Evolutionary conservation across 2,888 invertebrate genomes (phyloP).

Genomic region (Leptinotarsa juncta): DNA sequence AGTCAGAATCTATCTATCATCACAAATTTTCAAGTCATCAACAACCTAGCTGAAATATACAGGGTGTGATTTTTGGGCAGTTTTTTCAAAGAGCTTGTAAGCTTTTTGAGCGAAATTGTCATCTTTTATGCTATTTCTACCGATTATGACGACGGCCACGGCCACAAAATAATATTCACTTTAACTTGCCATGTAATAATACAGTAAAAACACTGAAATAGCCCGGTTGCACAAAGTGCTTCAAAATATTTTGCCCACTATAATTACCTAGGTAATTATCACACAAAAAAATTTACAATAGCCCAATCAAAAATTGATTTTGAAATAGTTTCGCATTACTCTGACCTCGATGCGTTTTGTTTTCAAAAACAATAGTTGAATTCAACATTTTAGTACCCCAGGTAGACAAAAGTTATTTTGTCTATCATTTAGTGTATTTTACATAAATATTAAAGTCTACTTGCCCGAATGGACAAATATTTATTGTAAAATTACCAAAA

Average conservation of each 20-base stretch:
- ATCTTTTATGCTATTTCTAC: conserved; percentile 52
- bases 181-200: conserved; percentile 53
- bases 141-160: conserved; percentile 49
- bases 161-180: conserved; percentile 33
- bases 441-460: conserved; percentile 66
- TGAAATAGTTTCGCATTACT: conserved; percentile 42
- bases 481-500: conserved; percentile 66
- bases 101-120: conserved; percentile 49
- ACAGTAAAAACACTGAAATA: conserved; percentile 62
- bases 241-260: conserved; percentile 65
- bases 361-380: conserved; percentile 54
- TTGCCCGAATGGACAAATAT: conserved; percentile 67
- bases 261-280: conserved; percentile 56
- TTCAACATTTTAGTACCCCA: conserved; percentile 57
- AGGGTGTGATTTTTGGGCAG: conserved; percentile 53
- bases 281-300: conserved; percentile 63
- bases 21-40: too few relatives aligned
- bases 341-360: conserved; percentile 37
- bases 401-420: conserved; percentile 35
- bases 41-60: background rate
- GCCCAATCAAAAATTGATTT: conserved; percentile 61
- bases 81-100: conserved; percentile 44
- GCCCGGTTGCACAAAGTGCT: conserved; percentile 68
- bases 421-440: conserved; percentile 61
- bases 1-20: background rate